Conservation (phyloP, 2,113 vertebrate species). For the Ailurus styani region DNA sequence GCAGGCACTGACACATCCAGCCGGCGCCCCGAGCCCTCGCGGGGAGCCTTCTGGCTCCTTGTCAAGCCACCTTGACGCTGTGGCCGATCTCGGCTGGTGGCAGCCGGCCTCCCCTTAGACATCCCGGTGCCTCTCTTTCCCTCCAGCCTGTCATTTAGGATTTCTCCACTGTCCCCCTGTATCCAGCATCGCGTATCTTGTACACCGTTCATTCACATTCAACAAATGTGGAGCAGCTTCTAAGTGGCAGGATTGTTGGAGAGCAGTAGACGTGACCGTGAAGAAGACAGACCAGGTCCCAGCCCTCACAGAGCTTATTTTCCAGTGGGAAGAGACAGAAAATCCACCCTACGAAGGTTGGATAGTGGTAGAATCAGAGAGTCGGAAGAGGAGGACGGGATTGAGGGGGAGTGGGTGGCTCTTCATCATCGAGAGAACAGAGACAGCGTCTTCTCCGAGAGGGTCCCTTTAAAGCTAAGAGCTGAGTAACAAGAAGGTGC, state of each 20-base stretch:
- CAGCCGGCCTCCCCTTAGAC: background rate
- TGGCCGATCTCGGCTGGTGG: background rate
- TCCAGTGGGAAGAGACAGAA: background rate
- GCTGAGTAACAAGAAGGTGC: background rate
- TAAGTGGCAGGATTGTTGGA: background rate
- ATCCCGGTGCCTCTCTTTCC: background rate
- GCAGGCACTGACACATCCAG: background rate
- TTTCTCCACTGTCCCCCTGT: background rate
- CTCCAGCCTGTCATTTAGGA: slow-evolving; percentile 12
- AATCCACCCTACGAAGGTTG: background rate
- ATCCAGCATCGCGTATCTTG: background rate
- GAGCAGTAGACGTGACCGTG: accelerated
- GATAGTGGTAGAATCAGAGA: background rate
- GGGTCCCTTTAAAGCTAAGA: background rate
- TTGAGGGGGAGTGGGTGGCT: background rate
- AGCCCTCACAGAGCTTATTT: background rate
- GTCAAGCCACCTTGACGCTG: background rate
- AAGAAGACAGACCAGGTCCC: background rate
- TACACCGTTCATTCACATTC: background rate
- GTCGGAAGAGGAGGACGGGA: background rate
- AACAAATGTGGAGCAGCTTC: background rate
- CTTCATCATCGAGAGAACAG: background rate
- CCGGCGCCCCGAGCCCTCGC: background rate
- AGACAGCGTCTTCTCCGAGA: background rate
- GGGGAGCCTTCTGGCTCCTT: background rate